Evolutionary conservation across 2,888 invertebrate species (phyloP).

Genomic region (Troides helena): DNA sequence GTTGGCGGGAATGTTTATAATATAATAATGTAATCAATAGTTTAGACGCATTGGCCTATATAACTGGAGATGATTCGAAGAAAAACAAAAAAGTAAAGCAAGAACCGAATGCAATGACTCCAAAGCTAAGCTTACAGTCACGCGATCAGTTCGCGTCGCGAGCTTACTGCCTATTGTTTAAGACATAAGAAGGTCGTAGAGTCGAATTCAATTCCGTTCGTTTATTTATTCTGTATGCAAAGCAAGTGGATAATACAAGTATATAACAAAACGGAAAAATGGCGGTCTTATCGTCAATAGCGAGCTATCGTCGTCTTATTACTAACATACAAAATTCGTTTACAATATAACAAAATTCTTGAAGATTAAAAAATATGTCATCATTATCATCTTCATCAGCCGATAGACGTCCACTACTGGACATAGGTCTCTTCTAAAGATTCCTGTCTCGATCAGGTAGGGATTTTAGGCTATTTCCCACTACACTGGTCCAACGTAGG

Average conservation of each 20-base stretch:
- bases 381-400: too few relatives aligned
- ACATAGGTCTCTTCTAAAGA: too few relatives aligned
- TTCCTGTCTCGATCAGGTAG: too few relatives aligned
- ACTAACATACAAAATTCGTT: too few relatives aligned
- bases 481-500: too few relatives aligned
- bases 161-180: slow-evolving; percentile 63
- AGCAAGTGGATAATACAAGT: not conserved
- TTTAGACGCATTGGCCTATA: slow-evolving; percentile 64
- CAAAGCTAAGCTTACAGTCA: slow-evolving; percentile 65
- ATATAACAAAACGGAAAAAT: not conserved
- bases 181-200: slow-evolving; percentile 46
- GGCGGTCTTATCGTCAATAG: not conserved
- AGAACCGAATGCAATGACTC: slow-evolving; percentile 71
- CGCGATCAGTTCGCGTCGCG: slow-evolving; percentile 71
- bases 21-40: slow-evolving; percentile 46
- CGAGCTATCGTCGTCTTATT: too few relatives aligned
- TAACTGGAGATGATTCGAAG: slow-evolving; percentile 57
- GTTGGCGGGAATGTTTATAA: not conserved
- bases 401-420: too few relatives aligned
- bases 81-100: slow-evolving; percentile 38
- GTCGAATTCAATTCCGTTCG: slow-evolving; percentile 33
- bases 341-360: too few relatives aligned
- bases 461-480: too few relatives aligned
- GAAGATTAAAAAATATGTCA: too few relatives aligned
- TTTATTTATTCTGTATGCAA: not conserved